These are phyloP conservation scores for Hyphantria cunea DNA, from an alignment of 1,140 invertebrate genomes.

Conservation along the genomic window DNA sequence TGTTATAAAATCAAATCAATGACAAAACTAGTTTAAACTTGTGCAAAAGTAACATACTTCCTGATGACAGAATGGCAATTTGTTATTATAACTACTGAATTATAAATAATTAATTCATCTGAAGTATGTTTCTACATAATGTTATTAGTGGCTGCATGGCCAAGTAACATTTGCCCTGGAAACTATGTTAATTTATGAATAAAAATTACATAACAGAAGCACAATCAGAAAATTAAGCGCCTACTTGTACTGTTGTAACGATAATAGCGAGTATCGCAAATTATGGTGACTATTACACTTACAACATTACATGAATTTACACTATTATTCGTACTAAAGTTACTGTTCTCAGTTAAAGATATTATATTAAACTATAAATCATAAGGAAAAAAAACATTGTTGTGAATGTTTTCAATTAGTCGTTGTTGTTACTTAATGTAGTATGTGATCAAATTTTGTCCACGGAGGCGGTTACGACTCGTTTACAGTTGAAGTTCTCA, in stretches of 20 bases:
- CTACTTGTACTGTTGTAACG: slow-evolving; percentile 18
- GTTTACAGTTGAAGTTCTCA: too few species aligned
- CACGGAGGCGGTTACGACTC: too few species aligned
- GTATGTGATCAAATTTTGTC: background rate
- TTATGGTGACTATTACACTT: background rate
- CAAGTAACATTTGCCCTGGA: slow-evolving; percentile 29
- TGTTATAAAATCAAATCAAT: too few species aligned
- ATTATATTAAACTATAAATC: slow-evolving; percentile 11
- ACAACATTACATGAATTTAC: slow-evolving; percentile 23
- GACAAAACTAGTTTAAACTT: too few species aligned
- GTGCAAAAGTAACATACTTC: too few species aligned
- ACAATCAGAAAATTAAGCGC: slow-evolving; percentile 13
- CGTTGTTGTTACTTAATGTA: slow-evolving; percentile 8
- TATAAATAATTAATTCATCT: slow-evolving; percentile 9
- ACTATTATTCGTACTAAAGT: slow-evolving; percentile 24
- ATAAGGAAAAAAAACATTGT: slow-evolving; percentile 5
- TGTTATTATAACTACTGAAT: too few species aligned
- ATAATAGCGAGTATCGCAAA: background rate
- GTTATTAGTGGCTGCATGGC: slow-evolving; percentile 6
- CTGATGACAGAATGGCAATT: too few species aligned
- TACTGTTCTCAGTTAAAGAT: slow-evolving; percentile 10
- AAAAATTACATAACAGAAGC: slow-evolving; percentile 26
- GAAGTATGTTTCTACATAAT: slow-evolving; percentile 16
- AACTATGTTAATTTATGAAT: slow-evolving; percentile 27
- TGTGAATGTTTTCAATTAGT: slow-evolving; percentile 9